These are phyloP conservation scores for Hemaris fuciformis DNA, from an alignment of 2,888 invertebrate genomes.

Conservation along the genomic window DNA sequence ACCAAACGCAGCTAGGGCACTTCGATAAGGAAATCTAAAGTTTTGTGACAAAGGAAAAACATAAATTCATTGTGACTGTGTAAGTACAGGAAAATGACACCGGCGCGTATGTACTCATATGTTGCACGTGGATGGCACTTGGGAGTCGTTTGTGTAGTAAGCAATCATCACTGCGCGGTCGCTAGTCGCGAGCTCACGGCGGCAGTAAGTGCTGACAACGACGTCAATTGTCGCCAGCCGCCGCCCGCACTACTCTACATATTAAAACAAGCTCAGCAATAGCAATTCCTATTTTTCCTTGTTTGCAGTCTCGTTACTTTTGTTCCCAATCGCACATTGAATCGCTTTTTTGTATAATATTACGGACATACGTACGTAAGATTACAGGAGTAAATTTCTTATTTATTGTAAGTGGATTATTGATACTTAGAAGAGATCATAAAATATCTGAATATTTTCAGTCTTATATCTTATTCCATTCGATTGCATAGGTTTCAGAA, in stretches of 20 bases:
- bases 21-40: slow-evolving; percentile 37
- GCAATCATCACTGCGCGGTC: slow-evolving; percentile 15
- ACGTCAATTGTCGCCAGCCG: not conserved
- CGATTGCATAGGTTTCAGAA: no score
- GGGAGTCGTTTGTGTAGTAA: slow-evolving; percentile 53
- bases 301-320: not conserved
- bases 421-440: no score
- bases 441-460: no score
- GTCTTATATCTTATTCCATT: no score
- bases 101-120: slow-evolving; percentile 33
- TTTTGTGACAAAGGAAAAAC: slow-evolving; percentile 47
- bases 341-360: not conserved
- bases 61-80: slow-evolving; percentile 50
- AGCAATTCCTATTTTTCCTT: not conserved
- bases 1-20: slow-evolving; percentile 15
- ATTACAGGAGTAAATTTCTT: no score
- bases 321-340: not conserved
- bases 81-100: slow-evolving; percentile 60
- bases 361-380: no score
- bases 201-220: no score
- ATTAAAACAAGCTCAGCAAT: not conserved
- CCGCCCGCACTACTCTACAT: not conserved
- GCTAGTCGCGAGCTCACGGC: not conserved
- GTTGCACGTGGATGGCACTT: slow-evolving; percentile 65
- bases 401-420: no score